Base-by-base conservation (phyloP, 1,140 invertebrate species). In the Subanguina moxae region DNA sequence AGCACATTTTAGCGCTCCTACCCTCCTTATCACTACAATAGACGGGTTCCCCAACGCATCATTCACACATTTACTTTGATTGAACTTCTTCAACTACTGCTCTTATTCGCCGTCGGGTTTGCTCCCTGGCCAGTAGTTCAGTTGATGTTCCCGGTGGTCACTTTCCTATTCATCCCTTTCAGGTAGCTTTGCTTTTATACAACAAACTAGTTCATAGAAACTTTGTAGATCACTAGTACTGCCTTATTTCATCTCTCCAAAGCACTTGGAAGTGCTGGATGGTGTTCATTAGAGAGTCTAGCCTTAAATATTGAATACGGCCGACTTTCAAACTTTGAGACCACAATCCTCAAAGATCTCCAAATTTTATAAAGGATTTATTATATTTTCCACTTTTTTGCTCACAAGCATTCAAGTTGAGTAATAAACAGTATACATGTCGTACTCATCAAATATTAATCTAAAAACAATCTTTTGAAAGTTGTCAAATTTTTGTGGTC, bases 11-110 rank as follows among this genome's bases (percentile, higher is more conserved):
- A 85, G 84, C 75, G 80, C 23, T 83, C 84, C 1, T 85, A 85
- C 71, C 85, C 85, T 45, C 85, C 85, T 13, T 82, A 82, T 64
- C 85, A 85, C 70, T 85, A 85, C 68, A 82, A 85, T 21, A 78
- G 85, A 1, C 76, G 82, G 11, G 83, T 85, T 1, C 85, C 85
- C 30, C 84, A 85, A 76, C 76, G 84, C 28, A 82, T 82, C 64
- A 72, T 85, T 23, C 84, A 85, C 65, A 67, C 80, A 23, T 85
- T 85, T 73, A 85, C 85, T 0, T 42, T 78, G 3, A 63, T 82
- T 63, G 84, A 85, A 72, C 65, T 85, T 1, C 27, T 81, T 27
- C 85, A 85, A 71, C 74, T 85, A 17, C 63, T 74, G 7, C 66
- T 85, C 17, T 76, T 85, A 17, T 83, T 84, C 71, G 67, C 76